Evolutionary conservation across 2,797 vertebrate species (phyloP).

Genomic region (Neosilurus hyrtlii): DNA sequence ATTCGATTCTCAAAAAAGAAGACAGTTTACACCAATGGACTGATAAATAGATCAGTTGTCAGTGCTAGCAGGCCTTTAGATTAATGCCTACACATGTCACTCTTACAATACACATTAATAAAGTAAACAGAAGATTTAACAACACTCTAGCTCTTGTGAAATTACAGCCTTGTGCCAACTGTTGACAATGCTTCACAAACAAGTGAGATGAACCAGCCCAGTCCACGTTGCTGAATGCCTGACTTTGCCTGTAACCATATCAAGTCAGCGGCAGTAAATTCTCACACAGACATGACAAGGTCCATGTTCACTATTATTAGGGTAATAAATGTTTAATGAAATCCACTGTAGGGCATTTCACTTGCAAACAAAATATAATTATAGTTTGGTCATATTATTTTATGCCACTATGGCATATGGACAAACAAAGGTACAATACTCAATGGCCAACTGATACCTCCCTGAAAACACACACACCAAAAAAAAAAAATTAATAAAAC

Average conservation of each 20-base stretch:
- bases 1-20: not conserved
- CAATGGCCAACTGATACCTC: not conserved
- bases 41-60: not conserved
- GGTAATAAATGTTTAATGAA: constrained; percentile 54
- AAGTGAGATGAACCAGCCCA: constrained; percentile 58
- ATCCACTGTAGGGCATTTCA: constrained; percentile 47
- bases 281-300: constrained; percentile 59
- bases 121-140: not conserved
- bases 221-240: constrained; percentile 42
- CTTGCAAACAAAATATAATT: constrained; percentile 12
- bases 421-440: not conserved
- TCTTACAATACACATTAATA: not conserved
- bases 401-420: not conserved
- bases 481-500: not conserved
- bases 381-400: not conserved
- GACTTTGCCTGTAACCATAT: constrained; percentile 64
- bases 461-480: not conserved
- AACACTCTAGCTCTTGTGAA: constrained; percentile 15
- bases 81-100: not conserved
- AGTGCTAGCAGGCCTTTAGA: not conserved
- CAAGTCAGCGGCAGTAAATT: constrained; percentile 70
- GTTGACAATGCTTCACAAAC: constrained; percentile 51
- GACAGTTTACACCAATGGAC: constrained; percentile 1
- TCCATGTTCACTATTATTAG: constrained; percentile 58
- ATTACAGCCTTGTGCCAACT: constrained; percentile 17